Evolutionary conservation across 2,888 invertebrate genomes (phyloP), one percentile per base, ranked within the genome.

Genomic region (Troides aeacus): DNA sequence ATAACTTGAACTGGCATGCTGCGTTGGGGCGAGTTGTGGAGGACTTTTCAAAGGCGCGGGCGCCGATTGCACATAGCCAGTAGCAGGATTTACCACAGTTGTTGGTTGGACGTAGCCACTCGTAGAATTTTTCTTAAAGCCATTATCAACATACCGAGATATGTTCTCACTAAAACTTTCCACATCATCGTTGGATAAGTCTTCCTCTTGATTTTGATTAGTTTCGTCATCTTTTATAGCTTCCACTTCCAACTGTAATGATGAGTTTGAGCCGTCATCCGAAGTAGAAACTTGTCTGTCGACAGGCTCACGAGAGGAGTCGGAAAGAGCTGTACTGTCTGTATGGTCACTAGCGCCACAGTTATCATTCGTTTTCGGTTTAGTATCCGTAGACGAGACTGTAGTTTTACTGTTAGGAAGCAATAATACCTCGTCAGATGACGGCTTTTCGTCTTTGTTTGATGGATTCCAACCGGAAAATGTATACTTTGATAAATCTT

Each of bases 321-420:
- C 88, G 8, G 92, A 92, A n/a, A 93, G 72, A n/a, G 83, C 90
- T 4, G 93, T 93, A 74, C 91, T 92, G 71, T 92, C 89, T 12
- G 93, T 92, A 67, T 89, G 90, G 70, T 92, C 90, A 79, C 90
- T 92, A 57, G 86, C 84, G 56, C 82, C 89, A 73, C 90, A 89
- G 67, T 87, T 90, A 65, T 84, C 86, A 57, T 86, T 84, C 0
- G 56, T 61, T 72, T 84, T 88, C 72, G 85, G 84, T 78, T 90
- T 90, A 3, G 78, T 82, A 60, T 88, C 89, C 39, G 87, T 81
- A 39, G 86, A 78, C 10, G 87, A 83, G 10, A 84, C 83, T 39
- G 80, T 79, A 57, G 81, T 81, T 79, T 88, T 85, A 74, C 82
- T 88, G 69, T 89, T 88, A 1, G 92, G 90, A 61, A 93, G 78